Evolutionary conservation across 1,140 invertebrate species (phyloP).

Genomic region (Mya arenaria): DNA sequence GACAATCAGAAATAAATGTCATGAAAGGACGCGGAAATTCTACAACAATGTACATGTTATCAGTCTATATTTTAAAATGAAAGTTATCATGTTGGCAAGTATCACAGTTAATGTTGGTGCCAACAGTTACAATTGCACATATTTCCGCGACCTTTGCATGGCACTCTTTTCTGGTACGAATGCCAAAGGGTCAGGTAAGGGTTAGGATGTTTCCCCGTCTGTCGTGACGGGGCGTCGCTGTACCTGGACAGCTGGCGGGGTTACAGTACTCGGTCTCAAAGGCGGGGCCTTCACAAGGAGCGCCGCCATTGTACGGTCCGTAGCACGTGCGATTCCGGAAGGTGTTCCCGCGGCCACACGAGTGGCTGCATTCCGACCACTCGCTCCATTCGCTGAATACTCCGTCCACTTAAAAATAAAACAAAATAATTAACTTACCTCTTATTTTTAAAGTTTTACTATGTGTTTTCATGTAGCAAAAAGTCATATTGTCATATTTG

Average conservation of each 20-base stretch:
- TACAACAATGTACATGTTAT: too few species aligned
- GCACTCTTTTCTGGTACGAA: background rate
- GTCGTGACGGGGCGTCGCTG: background rate
- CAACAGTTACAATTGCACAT: background rate
- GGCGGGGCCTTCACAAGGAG: constrained; percentile 59
- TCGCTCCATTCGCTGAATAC: constrained; percentile 82
- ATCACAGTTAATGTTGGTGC: background rate
- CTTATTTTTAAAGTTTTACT: too few species aligned
- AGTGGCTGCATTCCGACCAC: constrained; percentile 94
- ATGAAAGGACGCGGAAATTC: too few species aligned
- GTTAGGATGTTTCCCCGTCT: background rate
- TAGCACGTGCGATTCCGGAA: constrained; percentile 83
- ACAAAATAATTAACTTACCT: too few species aligned
- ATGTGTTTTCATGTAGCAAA: background rate
- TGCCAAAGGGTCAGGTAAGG: background rate
- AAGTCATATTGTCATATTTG: background rate
- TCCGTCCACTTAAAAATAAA: constrained; percentile 72
- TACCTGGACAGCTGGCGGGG: constrained; percentile 66
- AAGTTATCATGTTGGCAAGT: background rate
- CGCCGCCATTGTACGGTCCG: constrained; percentile 63
- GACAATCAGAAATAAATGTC: too few species aligned
- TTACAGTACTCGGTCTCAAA: constrained; percentile 61
- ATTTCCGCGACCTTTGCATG: background rate
- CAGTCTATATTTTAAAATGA: too few species aligned
- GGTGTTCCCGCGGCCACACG: constrained; percentile 93